Base-by-base conservation (phyloP, 2,888 invertebrate species). In the Julus scandinavius region DNA sequence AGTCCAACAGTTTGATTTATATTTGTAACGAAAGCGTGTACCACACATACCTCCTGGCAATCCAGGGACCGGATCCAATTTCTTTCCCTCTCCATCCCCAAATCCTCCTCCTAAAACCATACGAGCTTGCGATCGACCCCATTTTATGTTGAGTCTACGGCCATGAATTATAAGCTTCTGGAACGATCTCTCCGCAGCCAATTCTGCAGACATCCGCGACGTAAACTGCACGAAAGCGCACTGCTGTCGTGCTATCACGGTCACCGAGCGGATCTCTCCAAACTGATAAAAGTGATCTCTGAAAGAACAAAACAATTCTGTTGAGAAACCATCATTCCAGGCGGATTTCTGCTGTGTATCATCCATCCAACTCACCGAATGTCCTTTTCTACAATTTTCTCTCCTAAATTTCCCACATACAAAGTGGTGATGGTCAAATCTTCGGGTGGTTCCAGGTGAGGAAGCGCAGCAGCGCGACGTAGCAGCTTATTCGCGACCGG, bases 151-250 rank as follows among this genome's bases (percentile, higher is more conserved):
- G 1, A 99, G 94, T 86, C 98, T 94, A 90, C 98, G 94, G 0
- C 97, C 97, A 58, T 96, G 96, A 50, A 96, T 92, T 89, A 96
- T 95, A 50, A 99, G 93, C 91, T 99, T 97, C 92, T 99, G 99
- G 92, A 99, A 99, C 0, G 98, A 97, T 91, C 97, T 96, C 91
- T 98, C 98, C 0, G 98, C 98, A 0, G 99, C 99, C 90, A 96
- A 94, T 92, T 99, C 99, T 0, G 99, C 97, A 0, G 98, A 96
- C 87, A 94, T 94, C 88, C 99, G 94, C 7, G 96, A 96, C 0
- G 99, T 98, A 92, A 97, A 99, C 92, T 99, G 98, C 2, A 99
- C 96, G 92, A 99, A 99, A 0, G 98, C 98, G 93, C 99, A 99
- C 90, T 93, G 93, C 91, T 99, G 98, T 90, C 97, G 95, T 0